Base-by-base conservation (phyloP, 2,888 invertebrate species). In the Parascotia fuliginaria region DNA sequence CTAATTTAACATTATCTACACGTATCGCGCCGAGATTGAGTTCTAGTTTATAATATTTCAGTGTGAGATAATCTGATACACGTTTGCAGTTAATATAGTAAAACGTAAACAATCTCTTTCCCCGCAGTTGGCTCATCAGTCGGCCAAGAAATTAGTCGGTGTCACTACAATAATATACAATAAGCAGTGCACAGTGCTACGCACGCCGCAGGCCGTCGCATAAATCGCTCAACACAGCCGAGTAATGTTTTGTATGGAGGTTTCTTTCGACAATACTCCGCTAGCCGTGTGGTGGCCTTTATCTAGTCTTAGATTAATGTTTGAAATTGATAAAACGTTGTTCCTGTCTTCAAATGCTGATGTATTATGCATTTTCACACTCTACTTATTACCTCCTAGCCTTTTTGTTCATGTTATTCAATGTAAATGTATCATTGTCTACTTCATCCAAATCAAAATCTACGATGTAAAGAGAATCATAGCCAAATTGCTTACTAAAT, bases 181-280 rank as follows among this genome's bases (percentile, higher is more conserved):
- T 87, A 85, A 87, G 85, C 82, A 84, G 79, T 80, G 75, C 76
- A 78, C 80, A 76, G 81, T 77, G 77, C 78, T 79, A 75, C 73
- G 76, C 78, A 76, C 75, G 77, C 83, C 76, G 68, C 77, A 71
- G 67, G 74, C 80, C 85, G 86, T 87, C 90, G 85, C 84, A 92
- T 92, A 92, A 92, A 92, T 92, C 92, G 79, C 69, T 92, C 92
- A 89, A 83, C 92, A 89, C 85, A 54, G 60, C 62, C 73, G 85
- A 88, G 83, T 90, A 89, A 91, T 90, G 92, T 91, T 92, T 90
- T 91, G 91, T 92, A 92, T 92, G 88, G 90, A 92, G 92, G 89
- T 91, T 92, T 92, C 92, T 92, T 91, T 92, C 92, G 84, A 85
- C 92, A 83, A 79, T 72, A 75, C 77, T 72, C 69, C 76, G 79